These are phyloP conservation scores for Stenichneumon culpator DNA, from an alignment of 2,888 invertebrate species.

Conservation along the genomic window DNA sequence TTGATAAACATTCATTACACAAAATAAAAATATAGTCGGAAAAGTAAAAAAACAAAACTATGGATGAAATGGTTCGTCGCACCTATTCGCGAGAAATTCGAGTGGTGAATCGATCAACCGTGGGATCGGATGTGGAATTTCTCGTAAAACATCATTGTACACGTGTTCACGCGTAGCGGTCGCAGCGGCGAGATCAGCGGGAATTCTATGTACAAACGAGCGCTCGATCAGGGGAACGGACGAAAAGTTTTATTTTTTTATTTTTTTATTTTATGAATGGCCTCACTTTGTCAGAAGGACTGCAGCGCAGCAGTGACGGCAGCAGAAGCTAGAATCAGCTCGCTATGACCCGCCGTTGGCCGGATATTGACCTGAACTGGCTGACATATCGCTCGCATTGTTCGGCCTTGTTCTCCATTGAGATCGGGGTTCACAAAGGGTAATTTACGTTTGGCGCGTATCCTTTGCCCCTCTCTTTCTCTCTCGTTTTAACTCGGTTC, in stretches of 20 bases:
- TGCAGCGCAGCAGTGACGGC: slow-evolving; percentile 21
- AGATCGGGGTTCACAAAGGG: slow-evolving; percentile 68
- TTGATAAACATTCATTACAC: too few relatives aligned
- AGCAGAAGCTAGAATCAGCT: slow-evolving; percentile 15
- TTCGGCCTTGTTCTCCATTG: slow-evolving; percentile 74
- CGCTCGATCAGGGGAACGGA: background rate
- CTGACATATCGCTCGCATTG: slow-evolving; percentile 76
- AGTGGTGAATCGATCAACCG: slow-evolving; percentile 6
- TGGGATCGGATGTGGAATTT: slow-evolving; percentile 23
- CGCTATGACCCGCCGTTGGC: slow-evolving; percentile 66
- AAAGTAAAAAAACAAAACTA: background rate
- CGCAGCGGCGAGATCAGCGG: slow-evolving; percentile 3
- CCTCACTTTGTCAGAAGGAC: slow-evolving; percentile 8
- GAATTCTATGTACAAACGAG: background rate
- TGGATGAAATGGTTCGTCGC: background rate
- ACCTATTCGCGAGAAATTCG: background rate
- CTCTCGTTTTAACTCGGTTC: slow-evolving; percentile 31
- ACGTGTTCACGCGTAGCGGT: background rate
- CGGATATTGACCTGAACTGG: slow-evolving; percentile 78
- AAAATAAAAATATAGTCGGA: background rate
- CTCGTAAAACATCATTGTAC: slow-evolving; percentile 18
- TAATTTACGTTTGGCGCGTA: slow-evolving; percentile 75
- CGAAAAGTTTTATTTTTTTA: slow-evolving; percentile 9
- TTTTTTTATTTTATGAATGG: slow-evolving; percentile 20
- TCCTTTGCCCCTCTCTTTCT: slow-evolving; percentile 67